phyloP scores from a whole-genome alignment of 2,113 vertebrate genomes.

The Muntiacus reevesi region DNA sequence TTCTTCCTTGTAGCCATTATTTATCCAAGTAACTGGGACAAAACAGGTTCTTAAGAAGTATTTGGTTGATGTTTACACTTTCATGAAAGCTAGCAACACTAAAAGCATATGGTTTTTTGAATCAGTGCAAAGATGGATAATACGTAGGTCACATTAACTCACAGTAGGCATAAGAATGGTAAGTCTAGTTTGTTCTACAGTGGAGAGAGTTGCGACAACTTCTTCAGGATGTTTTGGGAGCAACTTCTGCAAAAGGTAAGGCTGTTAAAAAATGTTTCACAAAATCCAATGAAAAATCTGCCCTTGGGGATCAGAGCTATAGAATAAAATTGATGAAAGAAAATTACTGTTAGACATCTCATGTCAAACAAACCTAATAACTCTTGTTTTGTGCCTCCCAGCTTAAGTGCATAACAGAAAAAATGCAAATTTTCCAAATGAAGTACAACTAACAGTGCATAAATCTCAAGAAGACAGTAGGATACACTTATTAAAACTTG shows the following conservation, averaged over 20 bases:
- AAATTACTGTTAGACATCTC: slow-evolving; percentile 77
- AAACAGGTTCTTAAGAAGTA: background rate
- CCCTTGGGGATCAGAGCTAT: slow-evolving; percentile 56
- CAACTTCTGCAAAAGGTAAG: slow-evolving; percentile 15
- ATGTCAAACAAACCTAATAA: slow-evolving; percentile 65
- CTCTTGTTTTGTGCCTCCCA: slow-evolving; percentile 74
- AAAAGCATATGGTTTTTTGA: background rate
- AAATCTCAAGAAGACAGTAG: slow-evolving; percentile 75
- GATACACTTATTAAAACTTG: slow-evolving; percentile 75
- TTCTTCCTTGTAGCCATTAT: background rate
- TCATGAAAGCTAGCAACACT: background rate
- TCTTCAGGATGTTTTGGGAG: slow-evolving; percentile 21
- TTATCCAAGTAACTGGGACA: background rate
- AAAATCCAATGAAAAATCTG: slow-evolving; percentile 69
- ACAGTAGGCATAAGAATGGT: background rate
- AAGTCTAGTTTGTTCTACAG: background rate
- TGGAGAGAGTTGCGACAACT: background rate
- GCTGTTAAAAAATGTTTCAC: slow-evolving; percentile 63
- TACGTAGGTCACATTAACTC: background rate
- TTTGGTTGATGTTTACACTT: background rate
- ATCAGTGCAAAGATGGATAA: background rate
- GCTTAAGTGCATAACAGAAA: slow-evolving; percentile 71
- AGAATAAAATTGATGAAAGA: slow-evolving; percentile 74
- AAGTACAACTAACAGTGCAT: slow-evolving; percentile 73
- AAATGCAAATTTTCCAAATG: slow-evolving; percentile 80